These are phyloP conservation scores for Morpho achilles DNA, from an alignment of 2,888 invertebrate genomes.

Conservation along the genomic window DNA sequence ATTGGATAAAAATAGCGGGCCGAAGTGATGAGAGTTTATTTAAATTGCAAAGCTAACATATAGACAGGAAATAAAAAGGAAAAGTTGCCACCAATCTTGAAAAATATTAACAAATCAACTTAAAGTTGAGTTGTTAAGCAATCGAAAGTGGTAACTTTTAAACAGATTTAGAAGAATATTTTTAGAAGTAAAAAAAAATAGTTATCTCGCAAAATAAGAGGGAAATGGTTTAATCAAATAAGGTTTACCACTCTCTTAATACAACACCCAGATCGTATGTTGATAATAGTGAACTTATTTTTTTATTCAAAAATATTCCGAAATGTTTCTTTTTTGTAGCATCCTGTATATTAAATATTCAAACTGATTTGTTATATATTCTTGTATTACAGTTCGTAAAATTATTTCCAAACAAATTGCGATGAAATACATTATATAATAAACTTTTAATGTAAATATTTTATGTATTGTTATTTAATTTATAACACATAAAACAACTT, in stretches of 20 bases:
- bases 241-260: conserved; percentile 33
- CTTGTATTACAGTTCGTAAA: too few relatives aligned
- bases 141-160: conserved; percentile 24
- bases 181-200: neutral
- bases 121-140: conserved; percentile 15
- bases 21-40: conserved; percentile 3
- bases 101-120: conserved; percentile 13
- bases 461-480: too few relatives aligned
- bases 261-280: conserved; percentile 34
- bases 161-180: neutral
- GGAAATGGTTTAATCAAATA: conserved; percentile 10
- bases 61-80: neutral
- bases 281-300: conserved; percentile 16
- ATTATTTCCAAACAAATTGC: too few relatives aligned
- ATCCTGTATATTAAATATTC: too few relatives aligned
- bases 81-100: conserved; percentile 23
- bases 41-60: conserved; percentile 3
- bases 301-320: neutral
- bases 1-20: conserved; percentile 1
- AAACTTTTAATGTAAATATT: too few relatives aligned
- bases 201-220: conserved; percentile 1
- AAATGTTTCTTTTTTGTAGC: too few relatives aligned
- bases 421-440: too few relatives aligned
- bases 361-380: too few relatives aligned
- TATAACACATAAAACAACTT: too few relatives aligned